These are phyloP conservation scores for Pachypsylla venusta DNA, from an alignment of 1,140 invertebrate genomes.

Conservation along the genomic window DNA sequence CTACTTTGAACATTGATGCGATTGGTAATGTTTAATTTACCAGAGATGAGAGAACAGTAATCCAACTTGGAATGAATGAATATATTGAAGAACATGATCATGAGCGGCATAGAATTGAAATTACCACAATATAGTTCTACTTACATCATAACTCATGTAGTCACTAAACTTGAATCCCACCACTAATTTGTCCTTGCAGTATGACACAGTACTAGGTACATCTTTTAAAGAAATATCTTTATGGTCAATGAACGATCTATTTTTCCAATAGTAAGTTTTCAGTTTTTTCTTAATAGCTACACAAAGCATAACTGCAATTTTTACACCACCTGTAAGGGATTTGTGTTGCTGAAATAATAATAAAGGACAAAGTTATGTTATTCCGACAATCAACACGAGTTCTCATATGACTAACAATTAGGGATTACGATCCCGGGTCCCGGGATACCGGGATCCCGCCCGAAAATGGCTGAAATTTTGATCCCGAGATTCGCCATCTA, in stretches of 20 bases:
- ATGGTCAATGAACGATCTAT: conserved; percentile 57
- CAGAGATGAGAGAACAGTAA: no score
- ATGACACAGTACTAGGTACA: conserved; percentile 67
- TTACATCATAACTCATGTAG: conserved; percentile 19
- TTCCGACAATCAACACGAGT: conserved; percentile 2
- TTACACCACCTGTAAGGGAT: conserved; percentile 51
- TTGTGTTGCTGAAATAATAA: conserved; percentile 33
- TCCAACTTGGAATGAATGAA: no score
- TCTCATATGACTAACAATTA: background rate
- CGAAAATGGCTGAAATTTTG: no score
- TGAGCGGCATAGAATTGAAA: no score
- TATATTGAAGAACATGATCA: no score
- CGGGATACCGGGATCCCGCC: no score
- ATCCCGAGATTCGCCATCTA: no score
- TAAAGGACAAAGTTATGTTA: conserved; percentile 11
- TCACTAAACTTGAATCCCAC: conserved; percentile 52
- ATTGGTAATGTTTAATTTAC: no score
- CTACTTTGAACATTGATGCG: no score
- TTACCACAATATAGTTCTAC: no score
- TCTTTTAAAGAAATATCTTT: conserved; percentile 66
- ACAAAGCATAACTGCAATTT: conserved; percentile 62
- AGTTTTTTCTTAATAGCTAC: conserved; percentile 76
- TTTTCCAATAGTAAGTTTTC: conserved; percentile 81
- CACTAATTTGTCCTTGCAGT: conserved; percentile 67
- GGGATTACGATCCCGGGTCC: no score